A percentile compares a stretch with the other conserved stretches of the same genome.
Evolutionary conservation across 53 echinoderm and acorn worm genomes (phyloP).

Genomic region (Echinarachnius parma): DNA sequence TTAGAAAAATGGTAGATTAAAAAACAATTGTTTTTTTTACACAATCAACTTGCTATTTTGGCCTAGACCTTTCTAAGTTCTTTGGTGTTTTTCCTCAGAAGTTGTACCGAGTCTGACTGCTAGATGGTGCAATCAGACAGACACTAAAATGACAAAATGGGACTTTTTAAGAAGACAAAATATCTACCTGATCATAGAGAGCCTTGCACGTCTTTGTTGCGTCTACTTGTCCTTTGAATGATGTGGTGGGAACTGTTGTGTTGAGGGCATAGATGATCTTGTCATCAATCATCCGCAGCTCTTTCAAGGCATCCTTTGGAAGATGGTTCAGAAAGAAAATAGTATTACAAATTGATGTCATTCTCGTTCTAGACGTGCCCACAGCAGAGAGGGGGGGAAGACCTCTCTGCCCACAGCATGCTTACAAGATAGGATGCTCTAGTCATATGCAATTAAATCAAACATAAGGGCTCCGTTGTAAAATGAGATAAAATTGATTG

Average conservation of each 20-base stretch:
- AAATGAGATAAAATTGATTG: too few species aligned
- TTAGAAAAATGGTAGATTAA: background rate
- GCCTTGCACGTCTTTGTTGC: slow-evolving; percentile 75
- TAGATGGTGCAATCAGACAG: background rate
- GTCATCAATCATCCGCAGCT: slow-evolving; percentile 88
- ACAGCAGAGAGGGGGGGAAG: too few species aligned
- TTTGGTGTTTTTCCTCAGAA: too few species aligned
- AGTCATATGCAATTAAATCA: too few species aligned
- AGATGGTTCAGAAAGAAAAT: background rate
- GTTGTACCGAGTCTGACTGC: too few species aligned
- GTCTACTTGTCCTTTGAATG: slow-evolving; percentile 87
- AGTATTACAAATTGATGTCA: too few species aligned
- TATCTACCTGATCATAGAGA: slow-evolving; percentile 73
- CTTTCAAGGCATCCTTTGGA: slow-evolving; percentile 76
- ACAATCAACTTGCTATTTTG: too few species aligned
- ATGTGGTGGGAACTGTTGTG: slow-evolving; percentile 87
- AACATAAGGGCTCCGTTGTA: too few species aligned
- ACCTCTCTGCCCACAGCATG: too few species aligned
- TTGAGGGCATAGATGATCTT: slow-evolving; percentile 96
- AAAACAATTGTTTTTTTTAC: background rate
- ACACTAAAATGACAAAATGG: background rate
- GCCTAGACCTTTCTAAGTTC: too few species aligned
- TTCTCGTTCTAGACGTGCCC: too few species aligned
- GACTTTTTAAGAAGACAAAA: background rate
- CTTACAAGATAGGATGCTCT: too few species aligned